A percentile compares a stretch with the other conserved stretches of the same genome.
Evolutionary conservation across 2,113 vertebrate genomes (phyloP).

Genomic region (Aegithalos caudatus): DNA sequence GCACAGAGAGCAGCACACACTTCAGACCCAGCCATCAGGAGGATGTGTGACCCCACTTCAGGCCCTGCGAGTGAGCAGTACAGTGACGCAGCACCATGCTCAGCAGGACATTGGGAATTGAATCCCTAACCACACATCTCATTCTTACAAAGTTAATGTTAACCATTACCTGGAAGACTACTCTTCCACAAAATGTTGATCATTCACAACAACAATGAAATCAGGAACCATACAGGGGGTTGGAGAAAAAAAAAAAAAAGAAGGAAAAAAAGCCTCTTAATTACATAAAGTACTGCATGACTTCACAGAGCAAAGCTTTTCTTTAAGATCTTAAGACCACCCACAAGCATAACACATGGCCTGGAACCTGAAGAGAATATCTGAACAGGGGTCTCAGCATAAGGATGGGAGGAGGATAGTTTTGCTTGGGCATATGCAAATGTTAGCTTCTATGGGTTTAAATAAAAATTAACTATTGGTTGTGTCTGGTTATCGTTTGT

Average conservation of each 20-base stretch:
- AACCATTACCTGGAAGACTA: neutral
- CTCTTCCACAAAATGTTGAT: conserved; percentile 10
- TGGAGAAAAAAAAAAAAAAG: neutral
- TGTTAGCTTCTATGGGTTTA: conserved; percentile 24
- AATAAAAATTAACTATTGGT: conserved; percentile 61
- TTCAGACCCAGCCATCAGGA: neutral
- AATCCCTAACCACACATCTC: neutral
- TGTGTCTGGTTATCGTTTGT: conserved; percentile 22
- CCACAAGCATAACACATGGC: conserved; percentile 67
- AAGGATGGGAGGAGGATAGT: conserved; percentile 29
- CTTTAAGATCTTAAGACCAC: conserved; percentile 72
- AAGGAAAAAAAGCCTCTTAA: neutral
- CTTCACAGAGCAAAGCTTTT: conserved; percentile 64
- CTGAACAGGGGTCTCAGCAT: conserved; percentile 45
- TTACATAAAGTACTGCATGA: conserved; percentile 35
- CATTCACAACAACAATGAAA: neutral
- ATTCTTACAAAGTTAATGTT: neutral
- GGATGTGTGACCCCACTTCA: neutral
- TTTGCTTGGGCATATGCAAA: conserved; percentile 52
- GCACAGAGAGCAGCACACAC: neutral
- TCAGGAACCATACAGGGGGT: neutral
- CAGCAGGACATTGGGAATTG: neutral
- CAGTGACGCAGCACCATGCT: neutral
- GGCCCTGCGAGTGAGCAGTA: neutral
- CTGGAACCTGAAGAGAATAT: conserved; percentile 62